Evolutionary conservation across 2,113 vertebrate species (phyloP).

Genomic region (Psilopogon haemacephalus): DNA sequence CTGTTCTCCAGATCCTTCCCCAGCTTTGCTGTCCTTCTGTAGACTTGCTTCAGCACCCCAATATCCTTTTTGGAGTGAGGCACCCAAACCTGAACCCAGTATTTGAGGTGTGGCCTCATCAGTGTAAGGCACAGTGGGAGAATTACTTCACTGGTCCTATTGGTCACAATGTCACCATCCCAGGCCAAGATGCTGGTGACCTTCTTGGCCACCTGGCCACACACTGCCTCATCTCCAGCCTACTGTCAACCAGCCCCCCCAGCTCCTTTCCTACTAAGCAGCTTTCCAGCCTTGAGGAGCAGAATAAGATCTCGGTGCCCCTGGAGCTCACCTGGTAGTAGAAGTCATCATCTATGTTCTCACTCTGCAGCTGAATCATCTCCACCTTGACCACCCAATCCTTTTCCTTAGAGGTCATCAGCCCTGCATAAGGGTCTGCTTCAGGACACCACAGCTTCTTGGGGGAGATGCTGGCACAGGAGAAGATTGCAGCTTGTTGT

Average conservation of each 20-base stretch:
- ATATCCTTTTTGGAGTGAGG: too few relatives aligned
- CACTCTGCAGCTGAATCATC: slow-evolving; percentile 95
- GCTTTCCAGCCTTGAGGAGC: background rate
- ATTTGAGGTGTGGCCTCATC: too few relatives aligned
- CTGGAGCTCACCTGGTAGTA: slow-evolving; percentile 89
- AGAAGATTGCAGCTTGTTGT: background rate
- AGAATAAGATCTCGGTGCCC: background rate
- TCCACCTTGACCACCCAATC: slow-evolving; percentile 92
- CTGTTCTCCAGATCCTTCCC: too few relatives aligned
- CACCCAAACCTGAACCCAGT: too few relatives aligned
- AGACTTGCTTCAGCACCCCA: too few relatives aligned
- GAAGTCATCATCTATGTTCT: slow-evolving; percentile 90
- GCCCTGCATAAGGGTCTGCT: slow-evolving; percentile 80
- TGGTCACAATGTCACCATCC: too few relatives aligned
- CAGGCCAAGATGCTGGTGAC: background rate
- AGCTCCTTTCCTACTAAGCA: background rate
- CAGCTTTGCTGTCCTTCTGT: too few relatives aligned
- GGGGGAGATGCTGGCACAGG: slow-evolving; percentile 30
- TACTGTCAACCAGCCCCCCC: background rate
- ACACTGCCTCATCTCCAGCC: background rate
- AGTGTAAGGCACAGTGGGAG: too few relatives aligned
- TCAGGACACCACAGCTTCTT: slow-evolving; percentile 77
- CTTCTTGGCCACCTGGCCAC: background rate
- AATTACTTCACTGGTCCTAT: too few relatives aligned
- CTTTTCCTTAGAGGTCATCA: slow-evolving; percentile 91